Percentiles rank a stretch among this genome's conserved stretches.
Evolutionary conservation across 2,113 vertebrate genomes (phyloP).

Genomic region (Chroicocephalus ridibundus): DNA sequence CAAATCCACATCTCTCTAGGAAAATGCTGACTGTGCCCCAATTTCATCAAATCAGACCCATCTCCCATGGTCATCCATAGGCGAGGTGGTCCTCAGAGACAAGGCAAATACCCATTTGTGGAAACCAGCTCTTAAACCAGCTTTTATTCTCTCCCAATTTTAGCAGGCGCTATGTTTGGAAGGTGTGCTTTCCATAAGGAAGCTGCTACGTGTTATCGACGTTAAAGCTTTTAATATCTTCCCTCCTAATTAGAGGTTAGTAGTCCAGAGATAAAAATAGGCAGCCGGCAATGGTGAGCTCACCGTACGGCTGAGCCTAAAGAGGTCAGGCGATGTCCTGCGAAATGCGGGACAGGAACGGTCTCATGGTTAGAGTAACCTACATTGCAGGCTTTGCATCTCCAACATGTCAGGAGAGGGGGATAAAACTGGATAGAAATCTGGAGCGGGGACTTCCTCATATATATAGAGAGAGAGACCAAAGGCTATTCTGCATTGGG

Average conservation of each 20-base stretch:
- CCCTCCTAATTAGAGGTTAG: slow-evolving; percentile 51
- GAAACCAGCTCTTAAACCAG: neutral
- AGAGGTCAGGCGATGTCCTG: neutral
- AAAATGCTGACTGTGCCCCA: neutral
- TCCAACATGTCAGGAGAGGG: accelerated
- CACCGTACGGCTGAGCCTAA: neutral
- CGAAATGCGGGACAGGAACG: neutral
- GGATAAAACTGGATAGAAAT: neutral
- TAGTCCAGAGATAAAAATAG: slow-evolving; percentile 50
- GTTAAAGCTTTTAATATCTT: slow-evolving; percentile 30
- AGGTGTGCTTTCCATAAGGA: neutral
- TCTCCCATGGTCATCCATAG: neutral
- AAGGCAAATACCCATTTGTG: neutral
- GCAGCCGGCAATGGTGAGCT: neutral
- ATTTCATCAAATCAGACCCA: neutral
- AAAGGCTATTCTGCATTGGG: neutral
- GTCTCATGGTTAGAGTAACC: neutral
- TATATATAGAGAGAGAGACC: neutral
- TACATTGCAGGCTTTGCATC: neutral
- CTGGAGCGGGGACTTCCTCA: neutral
- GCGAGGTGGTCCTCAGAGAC: neutral
- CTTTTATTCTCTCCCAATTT: neutral
- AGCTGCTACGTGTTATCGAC: neutral
- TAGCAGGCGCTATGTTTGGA: neutral
- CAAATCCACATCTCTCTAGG: neutral